Evolutionary conservation across 1,140 invertebrate species (phyloP).

Genomic region (Tenebrio molitor): DNA sequence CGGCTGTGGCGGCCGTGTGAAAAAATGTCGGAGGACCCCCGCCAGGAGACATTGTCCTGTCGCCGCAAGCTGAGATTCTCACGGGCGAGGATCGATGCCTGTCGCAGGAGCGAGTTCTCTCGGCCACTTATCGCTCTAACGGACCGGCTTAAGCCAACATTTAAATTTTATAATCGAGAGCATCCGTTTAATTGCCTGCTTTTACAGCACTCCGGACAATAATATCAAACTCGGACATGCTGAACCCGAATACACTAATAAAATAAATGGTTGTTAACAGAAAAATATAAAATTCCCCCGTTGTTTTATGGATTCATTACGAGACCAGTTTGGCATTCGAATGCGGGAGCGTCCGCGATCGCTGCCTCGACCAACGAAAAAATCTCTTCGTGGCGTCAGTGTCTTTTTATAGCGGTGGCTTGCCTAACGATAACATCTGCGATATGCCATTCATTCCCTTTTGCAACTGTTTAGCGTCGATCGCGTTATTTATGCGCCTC

Average conservation of each 20-base stretch:
- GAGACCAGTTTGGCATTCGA: conserved; percentile 45
- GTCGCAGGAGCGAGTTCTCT: too few relatives aligned
- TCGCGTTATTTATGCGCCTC: conserved; percentile 44
- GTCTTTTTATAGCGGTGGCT: conserved; percentile 48
- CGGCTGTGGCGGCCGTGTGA: too few relatives aligned
- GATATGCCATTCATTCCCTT: conserved; percentile 47
- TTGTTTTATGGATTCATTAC: conserved; percentile 59
- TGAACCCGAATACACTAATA: conserved; percentile 54
- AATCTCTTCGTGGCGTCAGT: conserved; percentile 45
- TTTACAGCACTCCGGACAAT: conserved; percentile 40
- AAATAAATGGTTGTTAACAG: conserved; percentile 58
- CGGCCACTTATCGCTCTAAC: conserved; percentile 13
- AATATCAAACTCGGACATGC: conserved; percentile 52
- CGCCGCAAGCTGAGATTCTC: conserved; percentile 51
- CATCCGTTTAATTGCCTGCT: conserved; percentile 50
- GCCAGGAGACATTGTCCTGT: conserved; percentile 52
- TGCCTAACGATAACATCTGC: conserved; percentile 47
- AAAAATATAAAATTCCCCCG: conserved; percentile 54
- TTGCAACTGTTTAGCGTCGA: conserved; percentile 46
- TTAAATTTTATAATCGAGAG: conserved; percentile 50
- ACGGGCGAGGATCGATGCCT: conserved; percentile 52
- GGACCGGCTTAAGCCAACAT: conserved; percentile 37
- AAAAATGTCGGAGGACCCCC: conserved; percentile 39
- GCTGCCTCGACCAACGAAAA: conserved; percentile 6
- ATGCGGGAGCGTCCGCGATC: conserved; percentile 12